phyloP scores from a whole-genome alignment of 2,797 vertebrate species.

The Furcifer pardalis region DNA sequence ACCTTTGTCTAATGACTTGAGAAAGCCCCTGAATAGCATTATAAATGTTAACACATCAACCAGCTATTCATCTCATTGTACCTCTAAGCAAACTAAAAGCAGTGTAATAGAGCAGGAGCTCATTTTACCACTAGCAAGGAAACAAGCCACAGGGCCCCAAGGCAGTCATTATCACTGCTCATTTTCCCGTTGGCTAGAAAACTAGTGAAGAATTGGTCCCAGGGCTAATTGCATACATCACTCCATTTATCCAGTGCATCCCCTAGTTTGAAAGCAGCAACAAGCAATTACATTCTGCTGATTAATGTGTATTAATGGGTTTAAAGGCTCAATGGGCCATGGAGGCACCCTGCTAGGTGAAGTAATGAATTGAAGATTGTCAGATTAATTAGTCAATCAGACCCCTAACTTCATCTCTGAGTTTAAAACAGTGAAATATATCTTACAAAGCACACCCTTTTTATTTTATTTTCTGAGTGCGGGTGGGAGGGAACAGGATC shows the following conservation, averaged over 20 bases:
- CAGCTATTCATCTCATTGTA: neutral
- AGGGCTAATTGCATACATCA: slow-evolving; percentile 49
- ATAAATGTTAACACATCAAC: slow-evolving; percentile 36
- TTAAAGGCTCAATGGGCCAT: slow-evolving; percentile 58
- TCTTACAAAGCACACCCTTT: neutral
- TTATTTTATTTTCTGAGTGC: neutral
- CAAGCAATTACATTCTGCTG: slow-evolving; percentile 66
- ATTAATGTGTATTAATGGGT: slow-evolving; percentile 65
- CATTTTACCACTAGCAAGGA: slow-evolving; percentile 43
- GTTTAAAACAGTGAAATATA: neutral
- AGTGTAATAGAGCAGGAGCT: slow-evolving; percentile 43
- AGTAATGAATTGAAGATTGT: slow-evolving; percentile 65
- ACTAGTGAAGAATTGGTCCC: slow-evolving; percentile 45
- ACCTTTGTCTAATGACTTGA: too few relatives aligned
- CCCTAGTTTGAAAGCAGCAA: slow-evolving; percentile 51
- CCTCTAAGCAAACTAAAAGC: slow-evolving; percentile 53
- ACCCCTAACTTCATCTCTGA: slow-evolving; percentile 38
- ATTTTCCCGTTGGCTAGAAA: slow-evolving; percentile 58
- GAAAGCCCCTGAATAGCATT: neutral
- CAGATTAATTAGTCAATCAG: slow-evolving; percentile 63
- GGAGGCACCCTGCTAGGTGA: slow-evolving; percentile 56
- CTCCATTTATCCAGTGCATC: slow-evolving; percentile 26
- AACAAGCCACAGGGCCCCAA: slow-evolving; percentile 44
- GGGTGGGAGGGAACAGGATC: neutral
- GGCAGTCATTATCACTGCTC: slow-evolving; percentile 63